phyloP scores from a whole-genome alignment of 2,113 vertebrate genomes.

The Laticauda colubrina region DNA sequence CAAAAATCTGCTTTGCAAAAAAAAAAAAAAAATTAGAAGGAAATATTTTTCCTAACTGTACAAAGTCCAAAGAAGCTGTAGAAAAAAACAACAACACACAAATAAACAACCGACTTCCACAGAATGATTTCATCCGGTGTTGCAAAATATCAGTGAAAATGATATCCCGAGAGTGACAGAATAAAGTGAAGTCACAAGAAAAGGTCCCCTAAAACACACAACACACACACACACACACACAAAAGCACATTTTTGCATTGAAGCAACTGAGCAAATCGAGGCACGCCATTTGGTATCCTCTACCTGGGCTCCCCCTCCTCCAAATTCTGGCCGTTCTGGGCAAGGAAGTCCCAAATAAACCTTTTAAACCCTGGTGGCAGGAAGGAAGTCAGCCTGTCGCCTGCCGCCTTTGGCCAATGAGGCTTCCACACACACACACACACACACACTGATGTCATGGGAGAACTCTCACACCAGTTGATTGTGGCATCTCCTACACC shows the following conservation, averaged over 20 bases:
- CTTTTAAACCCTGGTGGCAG: background rate
- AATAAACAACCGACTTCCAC: background rate
- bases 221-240: background rate
- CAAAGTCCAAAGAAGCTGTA: background rate
- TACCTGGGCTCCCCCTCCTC: rapidly evolving
- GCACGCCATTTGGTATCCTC: no score
- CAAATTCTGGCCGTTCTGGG: background rate
- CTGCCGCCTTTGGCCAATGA: background rate
- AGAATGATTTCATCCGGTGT: background rate
- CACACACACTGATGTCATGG: slow-evolving; percentile 8
- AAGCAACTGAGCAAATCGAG: background rate
- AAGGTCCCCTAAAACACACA: background rate
- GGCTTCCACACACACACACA: background rate
- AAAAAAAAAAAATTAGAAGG: no score
- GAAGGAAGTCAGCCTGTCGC: background rate
- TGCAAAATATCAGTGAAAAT: background rate
- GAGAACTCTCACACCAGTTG: slow-evolving; percentile 11
- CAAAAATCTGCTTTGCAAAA: background rate
- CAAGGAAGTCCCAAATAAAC: rapidly evolving
- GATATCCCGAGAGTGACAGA: background rate
- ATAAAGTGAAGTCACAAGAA: background rate
- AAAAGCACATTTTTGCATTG: background rate
- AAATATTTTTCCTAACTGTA: no score
- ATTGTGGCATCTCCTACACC: background rate
- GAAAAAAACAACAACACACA: no score